Conservation (phyloP, 2,888 invertebrate species). For the Sphecodes monilicornis region DNA sequence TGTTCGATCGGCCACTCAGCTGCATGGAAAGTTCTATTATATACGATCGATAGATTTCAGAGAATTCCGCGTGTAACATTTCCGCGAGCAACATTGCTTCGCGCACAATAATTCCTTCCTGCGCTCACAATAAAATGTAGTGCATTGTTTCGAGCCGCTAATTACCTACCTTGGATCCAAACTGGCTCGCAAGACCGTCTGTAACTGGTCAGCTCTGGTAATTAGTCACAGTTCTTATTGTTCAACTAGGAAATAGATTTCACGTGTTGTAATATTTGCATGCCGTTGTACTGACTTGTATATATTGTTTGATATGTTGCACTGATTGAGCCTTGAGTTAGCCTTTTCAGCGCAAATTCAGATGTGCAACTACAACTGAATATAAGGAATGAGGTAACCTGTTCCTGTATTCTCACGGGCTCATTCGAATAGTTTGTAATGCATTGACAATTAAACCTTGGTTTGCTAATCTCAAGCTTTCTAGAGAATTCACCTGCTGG, state of each 20-base stretch:
- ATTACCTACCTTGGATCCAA: neutral
- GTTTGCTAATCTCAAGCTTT: no score
- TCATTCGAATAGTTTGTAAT: neutral
- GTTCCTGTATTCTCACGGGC: neutral
- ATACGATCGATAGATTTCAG: constrained; percentile 4
- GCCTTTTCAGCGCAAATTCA: neutral
- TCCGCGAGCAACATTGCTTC: neutral
- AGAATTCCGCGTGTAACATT: constrained; percentile 6
- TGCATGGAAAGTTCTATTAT: neutral
- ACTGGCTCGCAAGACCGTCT: neutral
- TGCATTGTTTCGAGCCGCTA: neutral
- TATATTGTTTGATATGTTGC: neutral
- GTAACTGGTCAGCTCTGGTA: constrained; percentile 1
- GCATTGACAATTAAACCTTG: no score
- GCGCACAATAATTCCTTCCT: neutral
- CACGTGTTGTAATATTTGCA: neutral
- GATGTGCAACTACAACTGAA: neutral
- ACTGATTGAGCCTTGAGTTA: neutral
- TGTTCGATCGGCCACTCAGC: neutral
- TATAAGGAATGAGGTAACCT: neutral
- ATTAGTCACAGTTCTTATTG: neutral
- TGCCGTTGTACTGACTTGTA: neutral
- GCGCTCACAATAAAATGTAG: constrained; percentile 9
- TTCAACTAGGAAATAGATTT: neutral
- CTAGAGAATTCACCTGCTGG: no score